Percentiles rank a stretch among this genome's conserved stretches.
These are phyloP conservation scores for Ormyrus pomaceus DNA, from an alignment of 2,888 invertebrate genomes.

Conservation along the genomic window DNA sequence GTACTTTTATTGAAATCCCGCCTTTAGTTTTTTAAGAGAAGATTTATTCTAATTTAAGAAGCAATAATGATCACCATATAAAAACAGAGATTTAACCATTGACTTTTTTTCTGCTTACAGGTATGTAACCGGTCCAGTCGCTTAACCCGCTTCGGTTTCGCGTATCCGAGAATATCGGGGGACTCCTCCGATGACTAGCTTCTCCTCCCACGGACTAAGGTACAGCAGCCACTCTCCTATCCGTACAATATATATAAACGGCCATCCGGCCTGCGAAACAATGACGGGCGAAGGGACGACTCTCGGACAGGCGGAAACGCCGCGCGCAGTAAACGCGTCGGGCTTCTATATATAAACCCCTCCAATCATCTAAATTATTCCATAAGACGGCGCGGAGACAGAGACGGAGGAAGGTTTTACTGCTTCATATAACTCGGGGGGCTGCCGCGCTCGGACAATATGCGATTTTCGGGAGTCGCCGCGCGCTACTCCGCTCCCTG, in stretches of 20 bases:
- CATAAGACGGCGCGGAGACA: conserved; percentile 66
- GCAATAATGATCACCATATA: no score
- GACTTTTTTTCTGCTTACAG: conserved; percentile 65
- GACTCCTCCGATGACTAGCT: conserved; percentile 36
- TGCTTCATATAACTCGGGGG: conserved; percentile 69
- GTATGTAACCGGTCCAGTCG: conserved; percentile 70
- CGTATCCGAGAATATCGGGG: conserved; percentile 64
- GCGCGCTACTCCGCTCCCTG: conserved; percentile 61
- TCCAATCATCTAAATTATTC: conserved; percentile 74
- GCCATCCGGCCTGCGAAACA: conserved; percentile 47
- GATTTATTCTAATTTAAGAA: no score
- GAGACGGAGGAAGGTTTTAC: conserved; percentile 47
- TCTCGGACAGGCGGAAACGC: conserved; percentile 10
- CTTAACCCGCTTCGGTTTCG: conserved; percentile 45
- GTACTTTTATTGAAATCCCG: no score
- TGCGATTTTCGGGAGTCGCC: conserved; percentile 69
- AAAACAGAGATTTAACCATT: not conserved
- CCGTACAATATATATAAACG: not conserved
- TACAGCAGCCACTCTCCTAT: conserved; percentile 12
- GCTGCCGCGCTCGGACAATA: conserved; percentile 67
- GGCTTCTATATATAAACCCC: conserved; percentile 56
- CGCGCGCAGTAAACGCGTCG: conserved; percentile 61
- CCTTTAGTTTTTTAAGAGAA: no score
- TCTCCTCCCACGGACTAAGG: conserved; percentile 34
- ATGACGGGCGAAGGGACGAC: conserved; percentile 56